These are phyloP conservation scores for Zaprionus davidi DNA, from an alignment of 1,140 invertebrate genomes.

Conservation along the genomic window DNA sequence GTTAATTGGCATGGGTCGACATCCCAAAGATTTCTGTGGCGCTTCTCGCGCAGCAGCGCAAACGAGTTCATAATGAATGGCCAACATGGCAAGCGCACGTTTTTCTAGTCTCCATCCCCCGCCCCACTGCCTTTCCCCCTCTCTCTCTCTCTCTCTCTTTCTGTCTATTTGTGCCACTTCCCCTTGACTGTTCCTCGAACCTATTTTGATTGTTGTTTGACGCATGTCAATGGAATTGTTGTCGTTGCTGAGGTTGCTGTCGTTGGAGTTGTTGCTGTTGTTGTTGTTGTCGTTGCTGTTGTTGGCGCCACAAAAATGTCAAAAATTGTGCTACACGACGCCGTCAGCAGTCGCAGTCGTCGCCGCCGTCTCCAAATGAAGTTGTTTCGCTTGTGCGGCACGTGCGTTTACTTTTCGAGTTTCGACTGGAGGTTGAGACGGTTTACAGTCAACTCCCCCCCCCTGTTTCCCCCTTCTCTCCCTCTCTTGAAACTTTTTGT, in stretches of 20 bases:
- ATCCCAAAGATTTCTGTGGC: slow-evolving; percentile 74
- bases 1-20: slow-evolving; percentile 71
- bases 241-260: slow-evolving; percentile 47
- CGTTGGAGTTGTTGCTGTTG: slow-evolving; percentile 55
- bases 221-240: slow-evolving; percentile 72
- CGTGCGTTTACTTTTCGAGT: slow-evolving; percentile 75
- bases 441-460: not conserved
- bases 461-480: not conserved
- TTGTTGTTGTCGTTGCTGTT: slow-evolving; percentile 54
- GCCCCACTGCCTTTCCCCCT: no score
- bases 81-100: slow-evolving; percentile 75
- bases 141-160: not conserved
- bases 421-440: slow-evolving; percentile 20
- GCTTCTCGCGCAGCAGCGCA: slow-evolving; percentile 49
- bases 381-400: slow-evolving; percentile 80
- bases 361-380: slow-evolving; percentile 74
- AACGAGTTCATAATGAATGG: slow-evolving; percentile 82
- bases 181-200: slow-evolving; percentile 36
- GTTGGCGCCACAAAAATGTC: slow-evolving; percentile 80
- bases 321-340: slow-evolving; percentile 77
- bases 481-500: slow-evolving; percentile 5
- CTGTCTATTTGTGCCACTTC: not conserved
- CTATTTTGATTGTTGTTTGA: slow-evolving; percentile 82
- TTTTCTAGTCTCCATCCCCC: slow-evolving; percentile 48
- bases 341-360: slow-evolving; percentile 37